These are phyloP conservation scores for Epizoanthus scotinus DNA, from an alignment of 92 coral and sea anemone species.

Conservation along the genomic window DNA sequence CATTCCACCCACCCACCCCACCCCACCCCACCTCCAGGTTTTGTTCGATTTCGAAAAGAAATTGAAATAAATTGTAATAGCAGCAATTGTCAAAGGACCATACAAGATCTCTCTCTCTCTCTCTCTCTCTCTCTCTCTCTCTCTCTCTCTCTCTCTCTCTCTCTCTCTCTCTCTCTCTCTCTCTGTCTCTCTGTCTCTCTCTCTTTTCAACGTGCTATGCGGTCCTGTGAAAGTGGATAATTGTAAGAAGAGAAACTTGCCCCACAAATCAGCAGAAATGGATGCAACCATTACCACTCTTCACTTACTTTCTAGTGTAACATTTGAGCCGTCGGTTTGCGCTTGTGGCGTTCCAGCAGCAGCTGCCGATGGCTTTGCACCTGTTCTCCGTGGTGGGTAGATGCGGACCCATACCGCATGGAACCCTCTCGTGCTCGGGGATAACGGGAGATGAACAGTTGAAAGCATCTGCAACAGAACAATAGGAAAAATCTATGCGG, in stretches of 20 bases:
- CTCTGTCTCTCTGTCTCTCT: no score
- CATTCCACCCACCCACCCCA: no score
- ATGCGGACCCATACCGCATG: constrained; percentile 42
- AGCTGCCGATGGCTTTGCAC: constrained; percentile 53
- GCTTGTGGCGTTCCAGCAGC: constrained; percentile 63
- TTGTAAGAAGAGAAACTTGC: not conserved
- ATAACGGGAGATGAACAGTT: not conserved
- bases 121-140: no score
- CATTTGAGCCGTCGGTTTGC: constrained; percentile 14
- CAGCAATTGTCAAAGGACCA: no score
- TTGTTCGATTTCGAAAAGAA: no score
- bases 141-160: no score
- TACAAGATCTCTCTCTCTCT: no score
- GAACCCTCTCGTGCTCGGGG: constrained; percentile 32
- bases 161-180: no score
- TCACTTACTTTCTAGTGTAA: constrained; percentile 40
- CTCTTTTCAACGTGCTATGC: no score
- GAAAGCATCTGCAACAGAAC: not conserved
- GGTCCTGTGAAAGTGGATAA: not conserved
- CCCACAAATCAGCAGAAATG: not conserved
- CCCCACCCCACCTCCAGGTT: no score
- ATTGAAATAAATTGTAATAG: no score
- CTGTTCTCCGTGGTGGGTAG: constrained; percentile 38
- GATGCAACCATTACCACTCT: not conserved
- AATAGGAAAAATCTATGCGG: no score